Conservation (phyloP, 2,888 invertebrate genomes). For the Leptinotarsa juncta region DNA sequence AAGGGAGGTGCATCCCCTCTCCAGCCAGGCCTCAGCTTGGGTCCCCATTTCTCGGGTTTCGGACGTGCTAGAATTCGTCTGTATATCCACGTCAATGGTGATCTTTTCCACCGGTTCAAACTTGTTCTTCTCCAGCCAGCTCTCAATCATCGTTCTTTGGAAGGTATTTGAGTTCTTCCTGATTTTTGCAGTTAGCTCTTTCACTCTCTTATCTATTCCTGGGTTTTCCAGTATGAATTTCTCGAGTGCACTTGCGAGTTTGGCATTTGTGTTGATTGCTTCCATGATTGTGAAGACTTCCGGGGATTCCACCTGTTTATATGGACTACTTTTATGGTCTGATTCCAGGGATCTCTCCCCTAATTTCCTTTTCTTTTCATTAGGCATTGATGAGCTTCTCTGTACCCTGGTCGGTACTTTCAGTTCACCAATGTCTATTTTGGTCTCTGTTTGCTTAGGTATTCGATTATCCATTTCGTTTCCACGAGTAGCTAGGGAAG, state of each 20-base stretch:
- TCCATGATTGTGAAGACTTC: conserved; percentile 10
- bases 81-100: background rate
- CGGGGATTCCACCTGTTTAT: conserved; percentile 14
- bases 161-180: background rate
- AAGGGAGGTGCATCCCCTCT: background rate
- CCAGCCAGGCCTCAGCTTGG: background rate
- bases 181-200: background rate
- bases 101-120: background rate
- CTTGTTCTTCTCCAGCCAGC: background rate
- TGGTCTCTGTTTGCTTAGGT: background rate
- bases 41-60: background rate
- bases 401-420: background rate
- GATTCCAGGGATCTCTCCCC: conserved; percentile 7
- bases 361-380: conserved; percentile 4
- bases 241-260: background rate
- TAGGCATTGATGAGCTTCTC: conserved; percentile 18
- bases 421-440: background rate
- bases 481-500: too few relatives aligned
- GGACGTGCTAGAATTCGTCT: background rate
- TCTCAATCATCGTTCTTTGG: background rate
- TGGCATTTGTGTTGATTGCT: background rate
- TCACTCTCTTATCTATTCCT: background rate
- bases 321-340: background rate
- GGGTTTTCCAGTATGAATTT: background rate
- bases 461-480: too few relatives aligned